Evolutionary conservation across 2,888 invertebrate genomes (phyloP).

Genomic region (Dorcus hopei): DNA sequence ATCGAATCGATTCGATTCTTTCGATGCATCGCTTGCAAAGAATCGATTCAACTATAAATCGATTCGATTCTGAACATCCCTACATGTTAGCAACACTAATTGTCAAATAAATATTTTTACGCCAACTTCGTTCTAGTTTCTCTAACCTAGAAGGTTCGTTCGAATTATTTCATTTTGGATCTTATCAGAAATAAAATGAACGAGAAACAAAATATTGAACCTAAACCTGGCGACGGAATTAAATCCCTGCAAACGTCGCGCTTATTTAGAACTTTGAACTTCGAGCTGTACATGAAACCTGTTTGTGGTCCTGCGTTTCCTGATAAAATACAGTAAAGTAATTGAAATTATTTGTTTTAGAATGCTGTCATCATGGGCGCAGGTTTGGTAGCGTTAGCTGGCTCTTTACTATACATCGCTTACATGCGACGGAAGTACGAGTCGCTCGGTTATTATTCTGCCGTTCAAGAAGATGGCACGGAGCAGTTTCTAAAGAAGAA

Average conservation of each 20-base stretch:
- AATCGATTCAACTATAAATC: too few species aligned
- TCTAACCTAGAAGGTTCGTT: too few species aligned
- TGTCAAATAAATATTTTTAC: too few species aligned
- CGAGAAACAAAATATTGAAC: constrained; percentile 9
- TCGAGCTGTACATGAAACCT: constrained; percentile 85
- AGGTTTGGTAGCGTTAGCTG: constrained; percentile 70
- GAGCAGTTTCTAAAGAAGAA: constrained; percentile 71
- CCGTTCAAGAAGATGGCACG: constrained; percentile 73
- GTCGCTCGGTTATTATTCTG: constrained; percentile 75
- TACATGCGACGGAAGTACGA: constrained; percentile 84
- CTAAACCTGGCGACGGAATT: constrained; percentile 70
- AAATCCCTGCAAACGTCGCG: constrained; percentile 70
- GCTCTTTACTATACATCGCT: constrained; percentile 75
- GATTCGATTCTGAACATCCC: too few species aligned
- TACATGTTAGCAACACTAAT: too few species aligned
- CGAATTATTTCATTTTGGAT: too few species aligned
- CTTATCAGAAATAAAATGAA: constrained; percentile 3
- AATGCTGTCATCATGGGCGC: constrained; percentile 82
- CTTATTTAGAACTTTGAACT: constrained; percentile 80
- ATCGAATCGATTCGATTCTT: too few species aligned
- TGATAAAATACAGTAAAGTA: not conserved
- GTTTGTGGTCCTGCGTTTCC: constrained; percentile 55
- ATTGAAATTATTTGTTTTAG: constrained; percentile 54
- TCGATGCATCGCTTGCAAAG: too few species aligned
- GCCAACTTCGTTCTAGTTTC: too few species aligned